Percentiles rank a stretch among this genome's conserved stretches.
Conservation (phyloP, 2,113 vertebrate genomes). For the Tyto alba region DNA sequence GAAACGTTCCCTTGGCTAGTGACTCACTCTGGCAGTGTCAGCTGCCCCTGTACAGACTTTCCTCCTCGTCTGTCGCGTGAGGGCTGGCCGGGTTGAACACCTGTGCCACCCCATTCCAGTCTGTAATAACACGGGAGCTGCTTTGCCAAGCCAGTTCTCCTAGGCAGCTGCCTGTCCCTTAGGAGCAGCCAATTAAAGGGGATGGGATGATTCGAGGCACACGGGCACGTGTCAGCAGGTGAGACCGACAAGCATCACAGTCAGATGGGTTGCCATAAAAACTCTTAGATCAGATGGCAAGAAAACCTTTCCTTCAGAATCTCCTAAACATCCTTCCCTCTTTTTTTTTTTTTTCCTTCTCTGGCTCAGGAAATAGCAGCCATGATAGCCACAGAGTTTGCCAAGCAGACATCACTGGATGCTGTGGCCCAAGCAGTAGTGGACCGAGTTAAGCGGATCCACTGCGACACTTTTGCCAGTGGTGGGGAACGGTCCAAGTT, state of each 20-base stretch:
- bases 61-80: neutral
- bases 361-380: constrained; percentile 88
- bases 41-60: neutral
- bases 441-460: constrained; percentile 90
- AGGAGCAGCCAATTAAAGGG: neutral
- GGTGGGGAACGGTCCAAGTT: constrained; percentile 85
- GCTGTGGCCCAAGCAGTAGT: constrained; percentile 92
- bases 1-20: neutral
- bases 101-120: neutral
- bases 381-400: constrained; percentile 95
- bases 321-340: neutral
- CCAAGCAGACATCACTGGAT: constrained; percentile 88
- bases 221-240: neutral
- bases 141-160: neutral
- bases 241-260: neutral
- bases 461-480: constrained; percentile 88
- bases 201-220: neutral
- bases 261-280: neutral
- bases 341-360: neutral
- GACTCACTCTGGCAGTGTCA: neutral
- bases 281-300: neutral
- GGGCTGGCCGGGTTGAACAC: neutral
- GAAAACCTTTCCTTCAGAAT: neutral
- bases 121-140: neutral
- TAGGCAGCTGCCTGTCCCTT: neutral